Evolutionary conservation across 2,797 vertebrate species (phyloP), one percentile per base, ranked within the genome.

Genomic region (Morus bassanus): DNA sequence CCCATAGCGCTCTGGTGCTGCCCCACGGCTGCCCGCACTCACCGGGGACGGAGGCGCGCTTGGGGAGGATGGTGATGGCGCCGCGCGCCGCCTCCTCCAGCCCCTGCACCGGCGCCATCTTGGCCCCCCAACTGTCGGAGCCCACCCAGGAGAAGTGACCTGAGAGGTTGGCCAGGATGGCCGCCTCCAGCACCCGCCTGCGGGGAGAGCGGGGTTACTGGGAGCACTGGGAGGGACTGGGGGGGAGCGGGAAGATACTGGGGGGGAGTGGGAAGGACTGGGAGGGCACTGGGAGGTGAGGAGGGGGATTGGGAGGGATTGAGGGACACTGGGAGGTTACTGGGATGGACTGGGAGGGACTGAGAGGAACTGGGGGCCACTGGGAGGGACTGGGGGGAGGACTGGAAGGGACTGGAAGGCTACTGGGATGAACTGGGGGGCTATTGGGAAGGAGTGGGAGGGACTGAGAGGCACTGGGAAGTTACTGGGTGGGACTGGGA

Each of bases 131-230:
- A 9, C 57, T 60, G 57, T 60, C 57, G 22, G 57, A 60, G n/a
- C 57, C 57, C 57, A 60, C 57, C 57, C 57, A 60, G 86, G 86
- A 15, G 57, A 60, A 60, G 57, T 60, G 57, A 7, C 57, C 57
- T 23, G 57, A 60, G n/a, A 60, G 57, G 57, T 60, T 60, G 57
- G 57, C 98, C 41, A 78, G 97, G 39, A 98, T 98, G 22, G 99
- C 96, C 1, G 99, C 98, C 88, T 99, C 98, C 88, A 99, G 96
- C 45, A 99, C 98, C n/a, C 99, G 98, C 94, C 99, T 99, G 96
- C 74, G 89, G 28, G 78, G 33, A 16, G 45, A 33, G 10, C 24
- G 6, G 6, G 6, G 21, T 22, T 46, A 46, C 23, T 23, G 48
- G 48, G 46, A 24, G 46, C 46, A 24, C 46, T 48, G 46, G 46